Percentiles rank a stretch among this genome's conserved stretches.
phyloP scores from a whole-genome alignment of 2,888 invertebrate genomes.

The Drosophila prolongata region DNA sequence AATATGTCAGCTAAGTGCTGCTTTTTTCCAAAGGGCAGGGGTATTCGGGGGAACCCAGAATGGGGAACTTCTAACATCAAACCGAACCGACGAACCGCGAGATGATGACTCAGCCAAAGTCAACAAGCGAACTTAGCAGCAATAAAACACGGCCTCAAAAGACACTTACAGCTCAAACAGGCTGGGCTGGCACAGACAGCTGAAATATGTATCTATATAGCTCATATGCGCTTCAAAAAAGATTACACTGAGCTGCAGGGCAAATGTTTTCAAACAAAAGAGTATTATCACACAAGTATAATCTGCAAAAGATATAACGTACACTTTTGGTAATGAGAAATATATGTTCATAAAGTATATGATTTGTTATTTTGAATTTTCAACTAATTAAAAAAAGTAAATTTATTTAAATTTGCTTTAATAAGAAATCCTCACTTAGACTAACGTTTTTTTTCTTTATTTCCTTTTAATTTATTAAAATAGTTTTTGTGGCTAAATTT shows the following conservation, averaged over 20 bases:
- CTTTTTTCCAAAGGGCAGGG: slow-evolving; percentile 16
- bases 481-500: no score
- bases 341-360: no score
- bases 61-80: slow-evolving; percentile 63
- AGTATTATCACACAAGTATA: neutral
- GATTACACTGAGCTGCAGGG: slow-evolving; percentile 54
- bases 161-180: slow-evolving; percentile 46
- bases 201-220: slow-evolving; percentile 44
- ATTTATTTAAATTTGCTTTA: no score
- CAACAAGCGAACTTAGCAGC: slow-evolving; percentile 74
- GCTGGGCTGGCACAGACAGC: slow-evolving; percentile 16
- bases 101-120: slow-evolving; percentile 73
- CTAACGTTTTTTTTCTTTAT: no score
- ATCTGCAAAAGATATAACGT: no score
- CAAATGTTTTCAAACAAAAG: neutral
- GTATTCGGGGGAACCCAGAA: slow-evolving; percentile 14
- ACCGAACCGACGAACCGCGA: slow-evolving; percentile 33
- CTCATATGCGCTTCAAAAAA: slow-evolving; percentile 51
- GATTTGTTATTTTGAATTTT: no score
- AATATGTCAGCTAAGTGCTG: slow-evolving; percentile 75
- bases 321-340: no score
- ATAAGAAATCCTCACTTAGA: no score
- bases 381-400: no score
- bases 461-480: no score
- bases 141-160: slow-evolving; percentile 71